Evolutionary conservation across 2,888 invertebrate genomes (phyloP).

Genomic region (Barypeithes pellucidus): DNA sequence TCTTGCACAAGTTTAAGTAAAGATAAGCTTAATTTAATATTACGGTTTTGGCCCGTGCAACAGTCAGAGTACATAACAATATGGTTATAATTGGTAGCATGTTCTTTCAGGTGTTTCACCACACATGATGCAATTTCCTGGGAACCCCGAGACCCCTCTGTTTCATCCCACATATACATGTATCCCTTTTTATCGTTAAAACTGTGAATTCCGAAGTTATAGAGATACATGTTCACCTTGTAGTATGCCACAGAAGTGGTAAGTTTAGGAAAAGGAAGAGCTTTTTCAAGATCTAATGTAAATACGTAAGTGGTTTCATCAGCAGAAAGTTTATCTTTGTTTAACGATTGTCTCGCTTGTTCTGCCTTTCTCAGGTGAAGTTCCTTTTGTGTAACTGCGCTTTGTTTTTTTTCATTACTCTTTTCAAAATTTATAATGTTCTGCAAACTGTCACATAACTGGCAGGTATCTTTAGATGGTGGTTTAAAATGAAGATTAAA

Average conservation of each 20-base stretch:
- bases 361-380: constrained; percentile 34
- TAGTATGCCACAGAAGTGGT: constrained; percentile 46
- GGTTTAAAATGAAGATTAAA: not conserved
- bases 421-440: not conserved
- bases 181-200: too few species aligned
- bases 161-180: too few species aligned
- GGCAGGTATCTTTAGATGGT: not conserved
- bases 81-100: too few species aligned
- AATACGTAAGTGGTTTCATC: constrained; percentile 29
- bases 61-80: too few species aligned
- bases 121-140: too few species aligned
- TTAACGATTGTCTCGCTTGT: constrained; percentile 28
- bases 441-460: not conserved
- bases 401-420: not conserved
- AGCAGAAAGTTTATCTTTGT: constrained; percentile 10
- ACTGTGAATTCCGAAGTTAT: too few species aligned
- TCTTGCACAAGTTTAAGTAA: too few species aligned
- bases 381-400: not conserved
- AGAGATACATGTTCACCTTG: constrained; percentile 36
- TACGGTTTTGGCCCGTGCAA: too few species aligned
- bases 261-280: constrained; percentile 45
- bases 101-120: too few species aligned
- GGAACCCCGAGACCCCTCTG: too few species aligned
- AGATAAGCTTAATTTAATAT: too few species aligned
- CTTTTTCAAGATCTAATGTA: constrained; percentile 45